Percentiles rank a stretch among this genome's conserved stretches.
These are phyloP conservation scores for Cephalopachus bancanus DNA, from an alignment of 2,797 vertebrate species.

Conservation along the genomic window DNA sequence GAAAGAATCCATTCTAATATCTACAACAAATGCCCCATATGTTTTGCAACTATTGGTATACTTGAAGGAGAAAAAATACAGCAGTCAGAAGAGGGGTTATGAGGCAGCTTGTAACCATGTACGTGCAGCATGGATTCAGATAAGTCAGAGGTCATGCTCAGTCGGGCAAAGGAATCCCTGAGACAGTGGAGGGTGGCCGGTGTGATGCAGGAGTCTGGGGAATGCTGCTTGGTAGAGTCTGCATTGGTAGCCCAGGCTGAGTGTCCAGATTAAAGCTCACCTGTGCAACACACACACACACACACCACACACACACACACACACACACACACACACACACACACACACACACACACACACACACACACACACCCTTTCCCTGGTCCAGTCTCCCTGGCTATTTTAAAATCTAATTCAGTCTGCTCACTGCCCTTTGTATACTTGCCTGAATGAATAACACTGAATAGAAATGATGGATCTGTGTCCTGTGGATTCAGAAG, in stretches of 20 bases:
- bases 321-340: not conserved
- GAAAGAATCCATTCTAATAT: conserved; percentile 53
- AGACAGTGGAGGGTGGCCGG: too few relatives aligned
- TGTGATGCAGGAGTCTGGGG: not conserved
- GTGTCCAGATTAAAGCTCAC: not conserved
- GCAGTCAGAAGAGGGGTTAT: not conserved
- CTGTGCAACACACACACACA: too few relatives aligned
- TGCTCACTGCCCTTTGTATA: conserved; percentile 11
- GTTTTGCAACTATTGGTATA: not conserved
- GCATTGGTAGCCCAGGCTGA: too few relatives aligned
- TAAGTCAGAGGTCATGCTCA: not conserved
- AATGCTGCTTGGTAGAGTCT: not conserved
- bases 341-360: not conserved
- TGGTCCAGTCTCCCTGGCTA: not conserved
- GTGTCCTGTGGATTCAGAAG: conserved; percentile 48
- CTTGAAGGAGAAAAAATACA: not conserved
- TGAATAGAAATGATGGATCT: not conserved
- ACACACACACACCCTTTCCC: not conserved
- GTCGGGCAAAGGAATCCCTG: not conserved
- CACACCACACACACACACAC: not conserved
- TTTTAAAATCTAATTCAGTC: not conserved
- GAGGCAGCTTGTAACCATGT: not conserved
- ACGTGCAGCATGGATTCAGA: not conserved
- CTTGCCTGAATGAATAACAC: conserved; percentile 8
- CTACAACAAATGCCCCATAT: not conserved